Percentiles rank a stretch among this genome's conserved stretches.
phyloP scores from a whole-genome alignment of 1,140 invertebrate species.

The Antheraea pernyi region DNA sequence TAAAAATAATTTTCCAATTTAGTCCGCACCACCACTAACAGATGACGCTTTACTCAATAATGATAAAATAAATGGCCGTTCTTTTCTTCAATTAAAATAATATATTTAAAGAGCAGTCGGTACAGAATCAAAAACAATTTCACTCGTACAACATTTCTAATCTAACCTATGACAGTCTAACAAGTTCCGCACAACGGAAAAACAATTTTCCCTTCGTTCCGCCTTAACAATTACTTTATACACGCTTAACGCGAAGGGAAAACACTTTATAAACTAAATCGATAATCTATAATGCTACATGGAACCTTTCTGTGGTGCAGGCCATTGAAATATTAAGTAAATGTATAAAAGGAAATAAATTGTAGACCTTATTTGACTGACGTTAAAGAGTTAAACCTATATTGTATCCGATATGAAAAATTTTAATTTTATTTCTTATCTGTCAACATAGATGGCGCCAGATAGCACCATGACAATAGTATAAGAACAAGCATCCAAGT shows the following conservation, averaged over 20 bases:
- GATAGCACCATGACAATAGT: not conserved
- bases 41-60: constrained; percentile 8
- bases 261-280: constrained; percentile 52
- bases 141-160: constrained; percentile 63
- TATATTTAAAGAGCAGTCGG: constrained; percentile 30
- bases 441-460: not conserved
- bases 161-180: constrained; percentile 77
- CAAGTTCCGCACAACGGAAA: constrained; percentile 76
- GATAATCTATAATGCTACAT: constrained; percentile 54
- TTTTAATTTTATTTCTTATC: not conserved
- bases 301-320: constrained; percentile 64
- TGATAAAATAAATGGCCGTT: constrained; percentile 4
- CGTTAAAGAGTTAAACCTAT: not conserved
- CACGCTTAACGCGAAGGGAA: constrained; percentile 58
- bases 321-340: constrained; percentile 32
- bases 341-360: not conserved
- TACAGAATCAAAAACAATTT: constrained; percentile 36
- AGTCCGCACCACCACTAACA: not conserved
- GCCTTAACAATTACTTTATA: constrained; percentile 61
- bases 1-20: not conserved
- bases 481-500: not conserved
- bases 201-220: constrained; percentile 58
- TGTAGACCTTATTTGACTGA: constrained; percentile 9
- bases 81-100: constrained; percentile 4
- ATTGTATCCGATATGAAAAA: not conserved